Base-by-base conservation (phyloP, 2,113 vertebrate genomes). In the Lanius ludovicianus region DNA sequence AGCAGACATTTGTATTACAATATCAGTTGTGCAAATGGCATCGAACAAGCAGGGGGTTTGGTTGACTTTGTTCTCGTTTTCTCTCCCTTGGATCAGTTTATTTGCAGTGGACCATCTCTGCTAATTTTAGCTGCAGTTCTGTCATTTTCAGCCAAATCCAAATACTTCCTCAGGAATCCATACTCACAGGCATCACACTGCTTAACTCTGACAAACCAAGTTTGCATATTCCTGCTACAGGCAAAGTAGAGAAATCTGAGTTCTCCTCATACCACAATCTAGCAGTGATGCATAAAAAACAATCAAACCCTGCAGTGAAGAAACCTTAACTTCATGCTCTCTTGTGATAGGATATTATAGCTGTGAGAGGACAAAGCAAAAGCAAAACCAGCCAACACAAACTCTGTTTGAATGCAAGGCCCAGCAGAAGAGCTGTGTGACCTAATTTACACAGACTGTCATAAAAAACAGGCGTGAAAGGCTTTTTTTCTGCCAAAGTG, bases 231-330 rank as follows among this genome's bases (percentile, higher is more conserved):
- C 44, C 56, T 80, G 31, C 83, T 62, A 87, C 9, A 79, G 62
- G 67, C 74, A 55, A 76, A 3, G 11, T 4, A 85, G 44, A 73
- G 49, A 91, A 87, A 85, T 64, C 15, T 0, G 28, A 87, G 56
- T 79, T 79, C 62, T 93, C 47, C 47, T 89, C 81, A 55, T 63
- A 81, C 25, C 50, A 77, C n/a, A 65, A 18, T 59, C 44, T 35
- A 79, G 73, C 25, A 84, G 19, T 28, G 71, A 53, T 64, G 35
- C 59, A 90, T 49, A 77, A 77, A 85, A 90, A 67, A 5, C 30
- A 68, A 44, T 28, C 44, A 74, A 84, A 59, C 37, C 52, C 79
- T 74, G 63, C 80, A 90, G 71, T 49, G 53, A 93, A 50, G 87
- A 68, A n/a, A 52, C 33, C 24, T 87, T 46, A 68, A 42, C 20